Evolutionary conservation across 2,113 vertebrate species (phyloP).

Genomic region (Pristiophorus japonicus): DNA sequence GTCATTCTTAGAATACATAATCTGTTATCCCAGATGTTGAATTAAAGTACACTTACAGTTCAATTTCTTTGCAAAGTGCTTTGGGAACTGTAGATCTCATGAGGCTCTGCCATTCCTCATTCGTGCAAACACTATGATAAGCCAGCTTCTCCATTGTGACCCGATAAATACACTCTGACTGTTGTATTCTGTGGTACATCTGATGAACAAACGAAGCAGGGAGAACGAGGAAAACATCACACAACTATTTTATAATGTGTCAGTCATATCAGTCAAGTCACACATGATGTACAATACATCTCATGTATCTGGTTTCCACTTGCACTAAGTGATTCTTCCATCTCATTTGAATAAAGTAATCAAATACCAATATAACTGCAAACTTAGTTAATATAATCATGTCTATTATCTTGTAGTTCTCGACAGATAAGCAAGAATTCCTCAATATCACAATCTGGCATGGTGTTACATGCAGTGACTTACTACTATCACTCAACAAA

Average conservation of each 20-base stretch:
- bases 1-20: neutral
- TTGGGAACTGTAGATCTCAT: constrained; percentile 74
- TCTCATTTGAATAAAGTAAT: neutral
- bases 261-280: neutral
- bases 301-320: neutral
- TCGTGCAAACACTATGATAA: constrained; percentile 93
- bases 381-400: neutral
- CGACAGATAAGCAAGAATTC: neutral
- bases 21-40: neutral
- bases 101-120: constrained; percentile 91
- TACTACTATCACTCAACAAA: neutral
- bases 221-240: neutral
- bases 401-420: neutral
- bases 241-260: neutral
- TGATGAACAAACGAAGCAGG: constrained; percentile 45
- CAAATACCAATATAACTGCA: neutral
- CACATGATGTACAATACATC: neutral
- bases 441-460: neutral
- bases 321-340: neutral
- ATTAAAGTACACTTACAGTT: constrained; percentile 64
- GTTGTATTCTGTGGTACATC: constrained; percentile 97
- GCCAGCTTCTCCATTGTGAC: constrained; percentile 97
- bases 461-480: neutral
- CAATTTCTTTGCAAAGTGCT: constrained; percentile 84
- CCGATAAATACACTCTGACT: constrained; percentile 98